Evolutionary conservation across 2,113 vertebrate species (phyloP).

Genomic region (Carassius carassius): DNA sequence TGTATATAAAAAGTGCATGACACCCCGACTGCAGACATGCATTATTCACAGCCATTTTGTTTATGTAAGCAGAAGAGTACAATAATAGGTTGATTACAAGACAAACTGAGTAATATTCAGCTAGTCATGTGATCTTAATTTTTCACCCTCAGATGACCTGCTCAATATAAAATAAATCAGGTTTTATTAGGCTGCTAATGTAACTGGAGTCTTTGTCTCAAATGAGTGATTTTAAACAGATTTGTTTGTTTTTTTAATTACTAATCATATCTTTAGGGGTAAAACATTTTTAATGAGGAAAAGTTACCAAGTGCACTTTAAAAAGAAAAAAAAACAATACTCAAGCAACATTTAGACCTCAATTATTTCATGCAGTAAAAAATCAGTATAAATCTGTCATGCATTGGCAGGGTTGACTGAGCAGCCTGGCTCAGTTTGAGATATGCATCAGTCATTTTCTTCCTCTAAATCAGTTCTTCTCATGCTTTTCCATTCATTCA

Average conservation of each 20-base stretch:
- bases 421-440: constrained; percentile 9
- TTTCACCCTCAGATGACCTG: not conserved
- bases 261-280: not conserved
- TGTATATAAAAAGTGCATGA: too few relatives aligned
- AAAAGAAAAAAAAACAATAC: constrained; percentile 5
- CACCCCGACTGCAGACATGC: too few relatives aligned
- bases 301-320: not conserved
- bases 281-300: not conserved
- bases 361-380: constrained; percentile 13
- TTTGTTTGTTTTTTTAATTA: not conserved
- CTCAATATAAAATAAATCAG: not conserved
- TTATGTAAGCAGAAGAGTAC: not conserved
- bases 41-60: not conserved
- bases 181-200: not conserved
- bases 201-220: not conserved
- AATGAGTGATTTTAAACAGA: not conserved
- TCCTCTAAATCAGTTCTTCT: constrained; percentile 33
- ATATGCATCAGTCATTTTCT: constrained; percentile 40
- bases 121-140: not conserved
- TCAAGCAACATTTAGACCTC: constrained; percentile 1
- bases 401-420: constrained; percentile 27
- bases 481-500: constrained; percentile 44
- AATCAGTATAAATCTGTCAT: constrained; percentile 23
- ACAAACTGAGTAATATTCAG: not conserved
- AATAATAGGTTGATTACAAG: not conserved